These are phyloP conservation scores for Takifugu ocellatus DNA, from an alignment of 2,797 vertebrate genomes.

Conservation along the genomic window DNA sequence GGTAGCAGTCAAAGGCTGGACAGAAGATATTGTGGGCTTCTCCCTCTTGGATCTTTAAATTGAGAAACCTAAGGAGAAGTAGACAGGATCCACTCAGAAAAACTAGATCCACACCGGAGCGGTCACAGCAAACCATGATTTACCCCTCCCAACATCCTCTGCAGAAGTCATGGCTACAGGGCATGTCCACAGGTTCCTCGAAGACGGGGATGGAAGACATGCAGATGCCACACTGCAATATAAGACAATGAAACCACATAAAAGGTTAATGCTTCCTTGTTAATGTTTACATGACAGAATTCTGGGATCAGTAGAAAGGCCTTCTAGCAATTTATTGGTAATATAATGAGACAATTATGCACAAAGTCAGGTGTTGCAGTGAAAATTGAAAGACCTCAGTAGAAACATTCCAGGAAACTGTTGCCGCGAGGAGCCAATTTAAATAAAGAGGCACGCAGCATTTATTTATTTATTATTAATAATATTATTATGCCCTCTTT, in stretches of 20 bases:
- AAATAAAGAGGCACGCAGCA: slow-evolving; percentile 17
- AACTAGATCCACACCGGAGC: background rate
- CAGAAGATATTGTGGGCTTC: slow-evolving; percentile 99
- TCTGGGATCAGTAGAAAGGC: background rate
- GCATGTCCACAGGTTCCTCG: slow-evolving; percentile 96
- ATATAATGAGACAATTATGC: slow-evolving; percentile 29
- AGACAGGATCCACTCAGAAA: background rate
- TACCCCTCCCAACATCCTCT: slow-evolving; percentile 98
- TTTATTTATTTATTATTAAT: background rate
- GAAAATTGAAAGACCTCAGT: slow-evolving; percentile 26
- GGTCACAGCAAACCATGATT: slow-evolving; percentile 50
- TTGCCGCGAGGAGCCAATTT: slow-evolving; percentile 13
- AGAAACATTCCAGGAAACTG: slow-evolving; percentile 25
- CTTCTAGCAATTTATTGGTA: too few species aligned
- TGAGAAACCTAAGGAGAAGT: slow-evolving; percentile 84
- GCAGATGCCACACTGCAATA: slow-evolving; percentile 93
- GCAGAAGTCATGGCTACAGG: slow-evolving; percentile 97
- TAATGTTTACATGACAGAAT: slow-evolving; percentile 27
- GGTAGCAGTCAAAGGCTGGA: slow-evolving; percentile 96
- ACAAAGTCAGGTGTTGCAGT: slow-evolving; percentile 24
- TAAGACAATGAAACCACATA: slow-evolving; percentile 7
- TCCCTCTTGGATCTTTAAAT: slow-evolving; percentile 98
- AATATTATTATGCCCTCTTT: background rate
- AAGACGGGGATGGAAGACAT: slow-evolving; percentile 94
- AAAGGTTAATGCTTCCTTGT: slow-evolving; percentile 13